Conservation (phyloP, 2,888 invertebrate species). For the Doris montereyensis region DNA sequence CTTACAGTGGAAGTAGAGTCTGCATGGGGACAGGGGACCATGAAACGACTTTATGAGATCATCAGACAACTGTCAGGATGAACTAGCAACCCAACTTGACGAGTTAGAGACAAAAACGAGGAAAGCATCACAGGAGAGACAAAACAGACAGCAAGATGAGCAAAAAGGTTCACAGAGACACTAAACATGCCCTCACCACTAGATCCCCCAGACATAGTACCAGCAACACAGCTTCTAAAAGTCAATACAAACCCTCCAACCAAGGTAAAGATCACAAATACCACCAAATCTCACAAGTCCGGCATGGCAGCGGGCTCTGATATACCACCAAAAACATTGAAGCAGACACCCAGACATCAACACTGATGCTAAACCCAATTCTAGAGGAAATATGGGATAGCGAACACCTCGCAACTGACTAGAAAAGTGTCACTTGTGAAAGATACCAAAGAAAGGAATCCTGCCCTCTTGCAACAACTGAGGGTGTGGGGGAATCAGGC, state of each 20-base stretch:
- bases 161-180: neutral
- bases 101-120: neutral
- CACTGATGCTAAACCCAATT: too few species aligned
- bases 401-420: too few species aligned
- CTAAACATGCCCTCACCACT: neutral
- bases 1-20: slow-evolving; percentile 24
- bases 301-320: slow-evolving; percentile 5
- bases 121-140: neutral
- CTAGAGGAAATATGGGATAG: too few species aligned
- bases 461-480: too few species aligned
- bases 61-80: neutral
- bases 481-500: too few species aligned
- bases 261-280: slow-evolving; percentile 16
- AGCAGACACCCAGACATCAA: too few species aligned
- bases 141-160: slow-evolving; percentile 13
- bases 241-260: neutral
- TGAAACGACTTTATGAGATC: slow-evolving; percentile 4
- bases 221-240: neutral
- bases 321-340: too few species aligned
- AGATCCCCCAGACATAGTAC: neutral
- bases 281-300: neutral
- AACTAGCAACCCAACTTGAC: neutral
- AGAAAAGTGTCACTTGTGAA: too few species aligned
- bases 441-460: too few species aligned
- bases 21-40: slow-evolving; percentile 28